Evolutionary conservation across 2,888 invertebrate genomes (phyloP), one percentile per base, ranked within the genome.

Genomic region (Polyploca ridens): DNA sequence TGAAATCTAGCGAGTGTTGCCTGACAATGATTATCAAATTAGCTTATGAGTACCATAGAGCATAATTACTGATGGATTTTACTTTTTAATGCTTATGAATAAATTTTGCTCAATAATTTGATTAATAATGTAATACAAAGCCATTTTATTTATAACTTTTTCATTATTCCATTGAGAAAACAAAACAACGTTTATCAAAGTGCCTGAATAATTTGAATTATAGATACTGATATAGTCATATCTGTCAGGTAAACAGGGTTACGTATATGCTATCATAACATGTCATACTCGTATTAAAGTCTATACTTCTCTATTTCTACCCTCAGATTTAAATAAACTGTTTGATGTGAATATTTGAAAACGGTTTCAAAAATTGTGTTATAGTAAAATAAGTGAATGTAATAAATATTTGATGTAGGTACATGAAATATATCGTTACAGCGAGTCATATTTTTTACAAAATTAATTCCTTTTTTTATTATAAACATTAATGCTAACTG

Each of bases 221-320:
- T 69, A 64, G 68, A 73, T 66, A 68, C 66, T 68, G 66, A 69
- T 70, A 64, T 74, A 76, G 78, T 80, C 88, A 89, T 89, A 90
- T 90, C 88, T 83, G 77, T 78, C 78, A 87, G 87, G 88, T 75
- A 82, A 85, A 87, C 90, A 90, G 90, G 90, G 90, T 90, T 85
- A 69, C 60, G 64, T 62, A 62, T 63, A 33, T 33, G 6, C 13
- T 19, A 35, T 54, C n/a, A 16, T 41, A 62, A 65, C 58, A 54
- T n/a, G n/a, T n/a, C n/a, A n/a, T 49, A 60, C 33, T 27, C 58
- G 38, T 63, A 61, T 65, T 59, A 58, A 8, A 27, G 14, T 33
- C 27, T 27, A 33, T 58, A 33, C 27, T 33, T 33, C 33, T 58
- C 35, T 33, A 35, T 33, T 6, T 10, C 33, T 58, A n/a, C 35